Evolutionary conservation across 2,113 vertebrate genomes (phyloP).

Genomic region (Tympanuchus pallidicinctus): DNA sequence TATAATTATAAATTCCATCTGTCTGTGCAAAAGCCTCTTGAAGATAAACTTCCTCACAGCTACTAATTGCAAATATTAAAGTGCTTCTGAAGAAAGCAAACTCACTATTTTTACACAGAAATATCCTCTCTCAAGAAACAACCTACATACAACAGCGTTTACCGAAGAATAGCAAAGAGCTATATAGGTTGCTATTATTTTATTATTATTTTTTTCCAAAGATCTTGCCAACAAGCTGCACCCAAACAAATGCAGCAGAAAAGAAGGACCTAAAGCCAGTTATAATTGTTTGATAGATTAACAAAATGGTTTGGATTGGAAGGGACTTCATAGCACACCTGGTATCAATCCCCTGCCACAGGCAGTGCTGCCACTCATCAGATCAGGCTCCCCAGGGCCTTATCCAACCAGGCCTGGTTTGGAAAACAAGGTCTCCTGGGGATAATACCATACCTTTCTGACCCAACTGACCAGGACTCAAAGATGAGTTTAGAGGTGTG

Average conservation of each 20-base stretch:
- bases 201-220: not conserved
- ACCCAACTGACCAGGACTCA: not conserved
- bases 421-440: not conserved
- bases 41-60: constrained; percentile 33
- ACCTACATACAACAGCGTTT: not conserved
- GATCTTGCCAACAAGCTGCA: not conserved
- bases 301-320: too few relatives aligned
- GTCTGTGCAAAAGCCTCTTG: not conserved
- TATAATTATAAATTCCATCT: constrained; percentile 45
- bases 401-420: not conserved
- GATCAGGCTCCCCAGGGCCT: too few relatives aligned
- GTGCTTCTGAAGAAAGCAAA: constrained; percentile 11
- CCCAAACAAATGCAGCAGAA: not conserved
- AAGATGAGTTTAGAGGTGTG: not conserved
- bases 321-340: too few relatives aligned
- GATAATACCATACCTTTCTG: not conserved
- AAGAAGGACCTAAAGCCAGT: not conserved
- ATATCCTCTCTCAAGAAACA: not conserved
- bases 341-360: too few relatives aligned
- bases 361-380: too few relatives aligned
- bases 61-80: constrained; percentile 47
- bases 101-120: not conserved
- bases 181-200: not conserved
- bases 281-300: not conserved
- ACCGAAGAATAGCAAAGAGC: not conserved